Evolutionary conservation across 2,888 invertebrate genomes (phyloP).

Genomic region (Dyspetes luteomarginatus): DNA sequence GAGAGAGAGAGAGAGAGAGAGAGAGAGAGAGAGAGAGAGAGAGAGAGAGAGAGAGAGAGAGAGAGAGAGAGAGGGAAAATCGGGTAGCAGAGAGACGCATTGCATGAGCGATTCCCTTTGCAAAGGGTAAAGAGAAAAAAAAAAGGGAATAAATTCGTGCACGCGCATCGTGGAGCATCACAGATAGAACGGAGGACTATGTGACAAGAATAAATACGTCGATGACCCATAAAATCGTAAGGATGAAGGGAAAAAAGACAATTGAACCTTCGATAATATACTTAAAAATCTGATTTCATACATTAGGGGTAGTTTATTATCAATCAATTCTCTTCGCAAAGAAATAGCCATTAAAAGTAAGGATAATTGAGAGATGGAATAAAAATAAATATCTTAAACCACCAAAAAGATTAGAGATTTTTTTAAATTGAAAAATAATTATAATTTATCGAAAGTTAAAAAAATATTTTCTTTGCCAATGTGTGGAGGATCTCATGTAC

Average conservation of each 20-base stretch:
- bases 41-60: slow-evolving; percentile 5
- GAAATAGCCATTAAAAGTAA: too few species aligned
- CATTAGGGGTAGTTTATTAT: slow-evolving; percentile 7
- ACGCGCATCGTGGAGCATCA: slow-evolving; percentile 21
- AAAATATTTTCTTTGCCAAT: too few species aligned
- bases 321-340: too few species aligned
- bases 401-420: too few species aligned
- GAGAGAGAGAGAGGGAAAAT: slow-evolving; percentile 25
- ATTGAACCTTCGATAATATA: background rate
- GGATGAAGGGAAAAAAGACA: slow-evolving; percentile 38
- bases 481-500: too few species aligned
- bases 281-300: background rate
- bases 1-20: slow-evolving; percentile 4
- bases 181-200: background rate
- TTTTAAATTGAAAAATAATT: too few species aligned
- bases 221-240: slow-evolving; percentile 57
- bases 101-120: slow-evolving; percentile 52
- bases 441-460: too few species aligned
- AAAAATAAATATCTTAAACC: too few species aligned
- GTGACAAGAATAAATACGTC: slow-evolving; percentile 38
- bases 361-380: too few species aligned
- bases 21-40: slow-evolving; percentile 27
- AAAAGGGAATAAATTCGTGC: slow-evolving; percentile 43
- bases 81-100: slow-evolving; percentile 48
- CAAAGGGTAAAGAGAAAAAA: slow-evolving; percentile 53